Conservation (phyloP, 2,797 vertebrate species). For the Martes flavigula region DNA sequence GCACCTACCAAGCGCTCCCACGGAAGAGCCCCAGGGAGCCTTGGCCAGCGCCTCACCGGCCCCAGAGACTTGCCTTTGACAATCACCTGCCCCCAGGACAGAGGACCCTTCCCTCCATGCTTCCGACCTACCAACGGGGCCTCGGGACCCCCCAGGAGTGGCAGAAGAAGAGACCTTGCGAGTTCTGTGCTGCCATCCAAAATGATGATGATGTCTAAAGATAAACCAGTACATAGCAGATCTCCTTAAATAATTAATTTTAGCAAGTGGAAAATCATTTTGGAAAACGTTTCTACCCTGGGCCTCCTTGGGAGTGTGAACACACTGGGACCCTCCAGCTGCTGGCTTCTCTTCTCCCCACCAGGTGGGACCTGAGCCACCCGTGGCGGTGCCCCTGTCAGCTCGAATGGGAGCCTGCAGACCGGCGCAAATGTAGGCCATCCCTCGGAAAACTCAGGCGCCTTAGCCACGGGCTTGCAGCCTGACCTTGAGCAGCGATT, state of each 20-base stretch:
- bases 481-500: neutral
- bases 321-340: neutral
- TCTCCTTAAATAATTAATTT: slow-evolving; percentile 31
- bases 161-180: accelerated
- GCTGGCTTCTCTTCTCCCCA: neutral
- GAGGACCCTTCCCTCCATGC: accelerated
- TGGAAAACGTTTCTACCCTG: neutral
- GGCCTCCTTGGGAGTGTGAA: neutral
- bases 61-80: neutral
- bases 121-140: neutral
- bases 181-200: neutral
- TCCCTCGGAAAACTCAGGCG: neutral
- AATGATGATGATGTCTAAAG: neutral
- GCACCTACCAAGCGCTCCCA: neutral
- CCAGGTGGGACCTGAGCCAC: neutral
- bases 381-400: accelerated
- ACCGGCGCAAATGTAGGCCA: neutral
- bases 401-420: neutral
- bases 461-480: neutral
- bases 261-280: slow-evolving; percentile 10
- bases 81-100: neutral
- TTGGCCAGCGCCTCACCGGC: accelerated
- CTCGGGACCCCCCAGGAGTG: accelerated
- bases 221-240: neutral
- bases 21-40: neutral